Conservation (phyloP, 2,113 vertebrate genomes). For the Pithys albifrons region DNA sequence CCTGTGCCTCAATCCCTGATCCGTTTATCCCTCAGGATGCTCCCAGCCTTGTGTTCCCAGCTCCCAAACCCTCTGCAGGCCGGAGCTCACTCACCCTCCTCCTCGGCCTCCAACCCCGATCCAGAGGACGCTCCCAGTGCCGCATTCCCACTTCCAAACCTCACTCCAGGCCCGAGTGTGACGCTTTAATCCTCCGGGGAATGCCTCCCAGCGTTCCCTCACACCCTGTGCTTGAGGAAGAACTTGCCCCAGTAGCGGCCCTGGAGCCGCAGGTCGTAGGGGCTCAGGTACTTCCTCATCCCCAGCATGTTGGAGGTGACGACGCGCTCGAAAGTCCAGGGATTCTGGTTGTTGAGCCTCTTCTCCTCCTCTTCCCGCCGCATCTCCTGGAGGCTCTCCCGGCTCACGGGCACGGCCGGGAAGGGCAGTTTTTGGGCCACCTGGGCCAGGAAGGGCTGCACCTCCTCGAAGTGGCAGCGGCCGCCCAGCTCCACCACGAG, state of each 20-base stretch:
- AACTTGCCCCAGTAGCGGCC: slow-evolving; percentile 90
- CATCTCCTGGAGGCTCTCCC: slow-evolving; percentile 74
- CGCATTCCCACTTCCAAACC: fast-evolving
- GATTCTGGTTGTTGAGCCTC: slow-evolving; percentile 86
- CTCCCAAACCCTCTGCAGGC: no score
- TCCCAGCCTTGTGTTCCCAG: no score
- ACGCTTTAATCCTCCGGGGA: neutral
- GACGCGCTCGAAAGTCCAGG: slow-evolving; percentile 90
- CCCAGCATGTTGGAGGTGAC: slow-evolving; percentile 88
- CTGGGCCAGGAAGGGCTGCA: slow-evolving; percentile 77
- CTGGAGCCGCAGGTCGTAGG: slow-evolving; percentile 80
- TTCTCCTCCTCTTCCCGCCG: slow-evolving; percentile 68
- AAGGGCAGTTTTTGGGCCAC: slow-evolving; percentile 92
- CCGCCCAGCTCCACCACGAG: slow-evolving; percentile 91
- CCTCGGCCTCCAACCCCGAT: no score
- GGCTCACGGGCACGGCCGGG: slow-evolving; percentile 83
- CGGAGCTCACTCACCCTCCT: no score
- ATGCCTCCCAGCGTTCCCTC: fast-evolving
- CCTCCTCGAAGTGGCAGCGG: slow-evolving; percentile 82
- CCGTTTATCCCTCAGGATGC: no score
- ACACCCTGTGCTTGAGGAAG: slow-evolving; percentile 80
- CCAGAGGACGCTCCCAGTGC: neutral
- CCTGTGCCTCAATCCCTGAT: neutral
- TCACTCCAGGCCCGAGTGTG: fast-evolving
- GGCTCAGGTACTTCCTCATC: slow-evolving; percentile 86